A percentile compares a stretch with the other conserved stretches of the same genome.
These are phyloP conservation scores for Amblyopsis rosae DNA, from an alignment of 2,113 vertebrate species.

Conservation along the genomic window DNA sequence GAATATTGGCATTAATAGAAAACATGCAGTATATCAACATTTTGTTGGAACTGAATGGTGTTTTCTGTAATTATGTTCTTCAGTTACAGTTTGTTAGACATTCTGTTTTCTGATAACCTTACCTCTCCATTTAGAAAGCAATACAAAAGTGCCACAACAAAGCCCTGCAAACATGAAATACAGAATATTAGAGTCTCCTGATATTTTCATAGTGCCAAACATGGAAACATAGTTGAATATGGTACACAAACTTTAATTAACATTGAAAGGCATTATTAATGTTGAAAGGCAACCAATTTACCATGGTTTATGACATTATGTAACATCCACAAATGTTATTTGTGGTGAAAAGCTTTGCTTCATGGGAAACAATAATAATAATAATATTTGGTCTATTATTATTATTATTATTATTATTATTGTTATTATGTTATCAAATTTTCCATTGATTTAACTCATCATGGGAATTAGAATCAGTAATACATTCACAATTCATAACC, in stretches of 20 bases:
- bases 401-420: not conserved
- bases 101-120: constrained; percentile 6
- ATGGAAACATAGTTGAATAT: not conserved
- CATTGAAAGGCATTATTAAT: not conserved
- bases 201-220: not conserved
- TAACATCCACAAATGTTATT: not conserved
- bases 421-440: no score
- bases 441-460: no score
- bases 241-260: not conserved
- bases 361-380: no score
- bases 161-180: constrained; percentile 47
- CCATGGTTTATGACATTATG: not conserved
- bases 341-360: not conserved
- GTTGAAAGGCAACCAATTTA: not conserved
- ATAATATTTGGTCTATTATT: no score
- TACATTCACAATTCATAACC: no score
- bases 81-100: not conserved
- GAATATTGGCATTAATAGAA: no score
- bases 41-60: no score
- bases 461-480: no score
- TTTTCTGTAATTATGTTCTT: not conserved
- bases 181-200: not conserved
- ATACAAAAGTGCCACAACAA: constrained; percentile 62
- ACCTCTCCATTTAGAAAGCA: constrained; percentile 67
- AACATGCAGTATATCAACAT: not conserved